Evolutionary conservation across 2,113 vertebrate species (phyloP).

Genomic region (Ophthalmotilapia sp.): DNA sequence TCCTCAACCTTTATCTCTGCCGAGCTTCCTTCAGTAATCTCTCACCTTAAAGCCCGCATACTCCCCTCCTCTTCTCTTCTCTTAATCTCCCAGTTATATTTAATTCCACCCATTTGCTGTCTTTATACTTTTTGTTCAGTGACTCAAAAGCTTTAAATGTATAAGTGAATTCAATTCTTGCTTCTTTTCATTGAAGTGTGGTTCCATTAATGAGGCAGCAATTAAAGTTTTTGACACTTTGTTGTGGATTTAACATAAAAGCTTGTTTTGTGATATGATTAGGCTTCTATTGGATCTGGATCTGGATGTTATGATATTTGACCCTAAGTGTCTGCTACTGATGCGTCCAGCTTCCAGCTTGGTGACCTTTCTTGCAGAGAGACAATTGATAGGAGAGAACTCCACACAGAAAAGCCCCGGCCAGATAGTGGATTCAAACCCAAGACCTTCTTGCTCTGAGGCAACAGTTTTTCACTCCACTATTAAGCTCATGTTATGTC

Average conservation of each 20-base stretch:
- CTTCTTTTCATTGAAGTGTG: not conserved
- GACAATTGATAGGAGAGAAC: not conserved
- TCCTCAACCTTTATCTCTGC: slow-evolving; percentile 29
- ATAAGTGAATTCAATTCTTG: not conserved
- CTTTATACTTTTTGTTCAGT: not conserved
- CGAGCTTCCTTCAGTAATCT: slow-evolving; percentile 16
- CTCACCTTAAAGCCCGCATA: not conserved
- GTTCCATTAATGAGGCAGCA: not conserved
- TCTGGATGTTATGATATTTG: not conserved
- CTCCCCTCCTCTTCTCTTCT: not conserved
- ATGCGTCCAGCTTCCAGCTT: not conserved
- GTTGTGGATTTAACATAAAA: not conserved
- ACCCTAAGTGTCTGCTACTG: not conserved
- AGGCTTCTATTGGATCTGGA: not conserved
- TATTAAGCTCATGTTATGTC: not conserved
- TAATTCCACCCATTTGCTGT: not conserved
- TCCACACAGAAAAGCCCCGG: not conserved
- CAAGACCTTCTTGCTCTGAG: not conserved
- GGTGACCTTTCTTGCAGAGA: not conserved
- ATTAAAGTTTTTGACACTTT: not conserved
- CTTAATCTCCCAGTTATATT: slow-evolving; percentile 44
- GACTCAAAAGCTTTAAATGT: not conserved
- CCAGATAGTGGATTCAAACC: not conserved
- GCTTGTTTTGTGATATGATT: not conserved
- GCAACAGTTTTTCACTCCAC: not conserved